Conservation (phyloP, 2,797 vertebrate species). For the Onychomys torridus region DNA sequence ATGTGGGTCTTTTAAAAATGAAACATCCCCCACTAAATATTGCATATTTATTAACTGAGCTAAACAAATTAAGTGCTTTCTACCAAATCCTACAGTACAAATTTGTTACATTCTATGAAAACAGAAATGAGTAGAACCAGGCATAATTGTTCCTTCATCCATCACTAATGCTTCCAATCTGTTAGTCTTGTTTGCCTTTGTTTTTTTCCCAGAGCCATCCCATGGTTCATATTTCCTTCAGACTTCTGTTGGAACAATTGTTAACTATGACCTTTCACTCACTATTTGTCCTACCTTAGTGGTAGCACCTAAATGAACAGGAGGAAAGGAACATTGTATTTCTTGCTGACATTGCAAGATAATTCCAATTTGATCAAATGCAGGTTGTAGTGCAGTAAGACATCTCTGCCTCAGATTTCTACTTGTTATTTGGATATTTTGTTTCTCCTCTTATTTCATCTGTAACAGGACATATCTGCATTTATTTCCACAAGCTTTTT, state of each 20-base stretch:
- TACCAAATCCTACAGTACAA: slow-evolving; percentile 53
- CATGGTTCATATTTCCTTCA: slow-evolving; percentile 48
- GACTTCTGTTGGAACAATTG: slow-evolving; percentile 42
- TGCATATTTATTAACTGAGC: slow-evolving; percentile 57
- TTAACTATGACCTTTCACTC: slow-evolving; percentile 33
- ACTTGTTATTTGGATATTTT: slow-evolving; percentile 50
- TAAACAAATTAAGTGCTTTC: slow-evolving; percentile 59
- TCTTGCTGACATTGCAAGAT: slow-evolving; percentile 18
- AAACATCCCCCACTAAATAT: slow-evolving; percentile 49
- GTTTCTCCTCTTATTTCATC: slow-evolving; percentile 49
- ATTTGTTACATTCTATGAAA: slow-evolving; percentile 63
- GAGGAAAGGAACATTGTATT: not conserved
- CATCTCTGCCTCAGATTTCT: slow-evolving; percentile 44
- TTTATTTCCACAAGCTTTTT: slow-evolving; percentile 29
- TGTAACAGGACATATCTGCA: not conserved
- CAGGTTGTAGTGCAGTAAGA: slow-evolving; percentile 53
- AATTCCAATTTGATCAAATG: slow-evolving; percentile 47
- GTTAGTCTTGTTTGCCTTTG: slow-evolving; percentile 58
- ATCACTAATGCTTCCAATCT: slow-evolving; percentile 71
- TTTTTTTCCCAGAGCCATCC: slow-evolving; percentile 1
- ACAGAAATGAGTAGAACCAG: slow-evolving; percentile 65
- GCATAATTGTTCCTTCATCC: slow-evolving; percentile 61
- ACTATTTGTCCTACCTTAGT: slow-evolving; percentile 2
- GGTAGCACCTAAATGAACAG: slow-evolving; percentile 39
- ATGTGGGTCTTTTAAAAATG: slow-evolving; percentile 1